Evolutionary conservation across 2,888 invertebrate species (phyloP), one percentile per base, ranked within the genome.

Genomic region (Anaspis maculata): DNA sequence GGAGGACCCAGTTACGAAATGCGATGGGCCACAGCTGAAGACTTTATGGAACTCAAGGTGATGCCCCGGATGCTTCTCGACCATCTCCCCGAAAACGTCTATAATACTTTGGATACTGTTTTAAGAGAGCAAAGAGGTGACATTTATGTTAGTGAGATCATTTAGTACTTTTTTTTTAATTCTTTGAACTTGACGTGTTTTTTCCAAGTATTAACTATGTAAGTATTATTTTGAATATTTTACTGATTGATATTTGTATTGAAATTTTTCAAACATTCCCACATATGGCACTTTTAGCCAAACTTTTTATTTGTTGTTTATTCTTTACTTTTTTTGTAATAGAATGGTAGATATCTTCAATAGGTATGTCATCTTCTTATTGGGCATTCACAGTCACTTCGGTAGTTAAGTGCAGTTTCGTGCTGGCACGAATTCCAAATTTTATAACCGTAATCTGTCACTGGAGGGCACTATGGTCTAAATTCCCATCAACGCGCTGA

Each of bases 61-160:
- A 86, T 87, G 77, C 86, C 87, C 3, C 72, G 83, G 28, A 90
- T 90, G 85, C 59, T 90, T 3, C 69, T 84, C 1, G 90, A 92
- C 62, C 91, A 92, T 61, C 67, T 90, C 27, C 90, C 91, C 0
- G 81, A 87, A 57, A 81, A 80, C 57, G 77, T 89, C 11, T 73
- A 78, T 48, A 69, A 75, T 45, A 82, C 84, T 13, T 65, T 90
- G 30, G 72, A 76, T 30, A 77, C 74, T 1, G 69, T 83, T 27
- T 57, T 82, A 12, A 68, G 70, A 24, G 76, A 76, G 48, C 58
- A 61, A 45, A 52, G 48, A 44, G 57, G 61, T 44, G 54, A 61
- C 9, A n/a, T n/a, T n/a, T 19, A 19, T 44, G 50, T 49, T 46
- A 60, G 59, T 48, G 60, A 61, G 45, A 51, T 58, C 31, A 45